A percentile compares a stretch with the other conserved stretches of the same genome.
These are phyloP conservation scores for Aspidiotus destructor DNA, from an alignment of 2,888 invertebrate species.

Conservation along the genomic window DNA sequence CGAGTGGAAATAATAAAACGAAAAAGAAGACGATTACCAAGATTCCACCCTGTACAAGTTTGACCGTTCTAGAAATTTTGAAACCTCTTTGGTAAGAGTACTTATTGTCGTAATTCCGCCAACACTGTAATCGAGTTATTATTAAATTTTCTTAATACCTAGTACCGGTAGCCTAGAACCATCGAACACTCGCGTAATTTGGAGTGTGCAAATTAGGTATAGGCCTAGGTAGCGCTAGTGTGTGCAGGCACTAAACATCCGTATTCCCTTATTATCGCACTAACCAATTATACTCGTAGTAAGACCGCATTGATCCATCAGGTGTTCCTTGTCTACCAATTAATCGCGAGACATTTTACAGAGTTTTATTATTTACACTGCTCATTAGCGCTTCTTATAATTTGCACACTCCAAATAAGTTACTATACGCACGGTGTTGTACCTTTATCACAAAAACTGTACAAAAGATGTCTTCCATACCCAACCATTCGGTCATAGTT, in stretches of 20 bases:
- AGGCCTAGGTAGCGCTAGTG: too few relatives aligned
- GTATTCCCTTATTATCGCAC: too few relatives aligned
- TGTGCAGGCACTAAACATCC: too few relatives aligned
- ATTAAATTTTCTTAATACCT: too few relatives aligned
- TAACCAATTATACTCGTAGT: too few relatives aligned
- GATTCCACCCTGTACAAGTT: slow-evolving; percentile 84
- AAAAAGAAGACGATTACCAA: slow-evolving; percentile 78
- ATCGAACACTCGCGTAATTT: neutral
- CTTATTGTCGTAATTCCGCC: slow-evolving; percentile 22
- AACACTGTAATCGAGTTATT: slow-evolving; percentile 5
- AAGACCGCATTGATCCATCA: too few relatives aligned
- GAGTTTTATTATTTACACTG: too few relatives aligned
- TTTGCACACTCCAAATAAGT: too few relatives aligned
- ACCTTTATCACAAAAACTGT: slow-evolving; percentile 19
- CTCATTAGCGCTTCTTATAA: too few relatives aligned
- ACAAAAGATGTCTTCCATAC: slow-evolving; percentile 34
- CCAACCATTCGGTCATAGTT: slow-evolving; percentile 34
- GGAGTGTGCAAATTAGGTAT: too few relatives aligned
- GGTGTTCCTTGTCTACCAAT: too few relatives aligned
- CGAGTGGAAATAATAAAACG: slow-evolving; percentile 94
- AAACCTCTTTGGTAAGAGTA: slow-evolving; percentile 53
- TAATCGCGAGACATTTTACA: neutral
- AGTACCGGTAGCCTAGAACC: too few relatives aligned
- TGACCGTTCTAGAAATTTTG: slow-evolving; percentile 65
- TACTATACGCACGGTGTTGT: neutral